Conservation (phyloP, 2,888 invertebrate genomes). For the Syrista parreyssii region DNA sequence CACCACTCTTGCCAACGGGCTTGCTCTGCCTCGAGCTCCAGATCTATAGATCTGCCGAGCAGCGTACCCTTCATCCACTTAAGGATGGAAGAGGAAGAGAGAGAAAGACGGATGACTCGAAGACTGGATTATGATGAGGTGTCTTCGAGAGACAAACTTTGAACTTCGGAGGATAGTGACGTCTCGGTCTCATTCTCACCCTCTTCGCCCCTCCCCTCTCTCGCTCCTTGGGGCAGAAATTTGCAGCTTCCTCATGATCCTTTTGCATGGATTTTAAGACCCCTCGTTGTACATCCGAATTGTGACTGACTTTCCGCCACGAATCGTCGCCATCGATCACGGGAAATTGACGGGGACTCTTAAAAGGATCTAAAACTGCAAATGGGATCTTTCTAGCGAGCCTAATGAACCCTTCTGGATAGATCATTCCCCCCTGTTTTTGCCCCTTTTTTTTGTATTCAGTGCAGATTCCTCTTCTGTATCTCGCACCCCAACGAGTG, state of each 20-base stretch:
- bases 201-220: background rate
- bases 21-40: background rate
- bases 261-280: background rate
- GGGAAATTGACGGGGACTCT: background rate
- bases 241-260: too few species aligned
- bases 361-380: background rate
- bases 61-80: background rate
- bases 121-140: constrained; percentile 31
- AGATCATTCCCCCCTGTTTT: background rate
- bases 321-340: background rate
- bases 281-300: background rate
- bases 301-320: too few species aligned
- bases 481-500: background rate
- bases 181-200: background rate
- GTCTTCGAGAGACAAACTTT: constrained; percentile 28
- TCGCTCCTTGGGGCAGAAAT: too few species aligned
- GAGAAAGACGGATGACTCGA: constrained; percentile 12
- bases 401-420: background rate
- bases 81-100: background rate
- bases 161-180: constrained; percentile 24
- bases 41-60: background rate
- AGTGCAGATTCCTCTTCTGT: background rate
- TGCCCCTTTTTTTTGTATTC: background rate
- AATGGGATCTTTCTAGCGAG: background rate
- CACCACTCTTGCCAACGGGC: background rate